Evolutionary conservation across 2,888 invertebrate species (phyloP).

Genomic region (Cantharis flavilabris): DNA sequence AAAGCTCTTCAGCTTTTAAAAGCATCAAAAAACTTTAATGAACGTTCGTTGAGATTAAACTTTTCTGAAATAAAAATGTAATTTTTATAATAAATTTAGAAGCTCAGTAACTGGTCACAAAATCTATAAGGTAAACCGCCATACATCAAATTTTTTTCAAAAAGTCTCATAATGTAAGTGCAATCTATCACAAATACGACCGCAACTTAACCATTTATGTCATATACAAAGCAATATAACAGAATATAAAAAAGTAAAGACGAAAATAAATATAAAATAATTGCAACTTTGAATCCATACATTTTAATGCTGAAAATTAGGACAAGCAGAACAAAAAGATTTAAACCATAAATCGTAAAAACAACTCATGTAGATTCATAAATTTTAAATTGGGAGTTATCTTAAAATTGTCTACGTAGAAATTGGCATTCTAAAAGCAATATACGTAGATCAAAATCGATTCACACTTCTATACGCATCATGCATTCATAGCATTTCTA

Average conservation of each 20-base stretch:
- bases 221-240: conserved; percentile 5
- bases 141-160: conserved; percentile 13
- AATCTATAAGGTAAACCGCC: conserved; percentile 14
- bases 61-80: not conserved
- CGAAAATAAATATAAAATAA: not conserved
- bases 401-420: conserved; percentile 7
- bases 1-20: not conserved
- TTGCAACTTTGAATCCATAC: not conserved
- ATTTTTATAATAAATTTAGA: not conserved
- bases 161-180: conserved; percentile 19
- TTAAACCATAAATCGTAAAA: not conserved
- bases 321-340: not conserved
- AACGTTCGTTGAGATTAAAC: not conserved
- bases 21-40: not conserved
- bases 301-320: not conserved
- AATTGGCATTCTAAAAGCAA: conserved; percentile 16
- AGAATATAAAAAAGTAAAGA: conserved; percentile 1
- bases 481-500: conserved; percentile 14
- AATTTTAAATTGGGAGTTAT: not conserved
- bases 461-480: conserved; percentile 8
- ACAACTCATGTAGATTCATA: not conserved
- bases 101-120: conserved; percentile 9
- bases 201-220: conserved; percentile 8
- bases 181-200: conserved; percentile 21
- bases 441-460: conserved; percentile 12